Conservation (phyloP, 2,113 vertebrate genomes). For the human region GRCh38 chr1:54062001-54062500, state of each 20-base stretch:
- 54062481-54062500: constrained; percentile 12
- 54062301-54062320: not conserved
- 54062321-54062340: constrained; percentile 8
- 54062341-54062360: not conserved
- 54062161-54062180: constrained; percentile 30
- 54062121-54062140: not conserved
- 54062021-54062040: constrained; percentile 23
- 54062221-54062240: not conserved
- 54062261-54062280: not conserved
- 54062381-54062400: constrained; percentile 19
- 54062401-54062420: not conserved
- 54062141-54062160: not conserved
- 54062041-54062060: not conserved
- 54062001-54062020: constrained; percentile 28
- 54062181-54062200: constrained; percentile 1
- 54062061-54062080: constrained; percentile 13
- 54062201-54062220: not conserved
- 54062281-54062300: not conserved
- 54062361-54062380: constrained; percentile 23
- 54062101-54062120: not conserved
- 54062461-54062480: not conserved
- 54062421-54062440: not conserved
- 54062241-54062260: constrained; percentile 10
- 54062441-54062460: constrained; percentile 29
- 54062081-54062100: not conserved